Base-by-base conservation (phyloP, 2,888 invertebrate species). In the Nomada goodeniana region DNA sequence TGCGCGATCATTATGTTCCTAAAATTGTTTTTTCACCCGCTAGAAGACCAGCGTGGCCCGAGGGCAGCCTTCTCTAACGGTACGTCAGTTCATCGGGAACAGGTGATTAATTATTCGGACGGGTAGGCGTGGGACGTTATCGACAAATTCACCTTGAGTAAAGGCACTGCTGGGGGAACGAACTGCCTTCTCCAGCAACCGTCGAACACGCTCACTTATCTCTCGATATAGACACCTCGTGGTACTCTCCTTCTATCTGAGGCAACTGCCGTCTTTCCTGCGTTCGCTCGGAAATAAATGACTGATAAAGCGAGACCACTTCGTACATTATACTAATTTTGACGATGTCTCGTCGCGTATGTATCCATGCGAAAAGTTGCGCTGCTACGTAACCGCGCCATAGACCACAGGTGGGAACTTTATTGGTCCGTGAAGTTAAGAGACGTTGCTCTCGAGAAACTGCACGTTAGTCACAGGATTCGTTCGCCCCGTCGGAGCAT, bases 71-170 rank as follows among this genome's bases (percentile, higher is more conserved):
- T 71, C 76, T 83, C 82, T 88, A 89, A 88, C 88, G 89, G 88
- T 89, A 88, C 81, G 84, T 86, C 88, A 84, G 83, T 82, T 85
- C 80, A 89, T 86, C 81, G 86, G 76, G 83, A 89, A 88, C 82
- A 82, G 85, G 89, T 88, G 89, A 88, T 88, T 88, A 89, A 88
- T 88, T 88, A 88, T 89, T 86, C 83, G 84, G 79, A 74, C 83
- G 81, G 81, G 87, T 86, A 86, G 88, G 88, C 88, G 89, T 89
- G 89, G 89, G 87, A 89, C 82, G 87, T 87, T 88, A 88, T 88
- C 88, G 88, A 88, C 89, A 80, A 88, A 88, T 89, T 88, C 87
- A 88, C 88, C 86, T 87, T 86, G 88, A 83, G 80, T 76, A 76
- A 71, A 88, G 86, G 83, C 70, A 76, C 65, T 79, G 69, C 75